phyloP scores from a whole-genome alignment of 2,113 vertebrate species.

The Carettochelys insculpta region DNA sequence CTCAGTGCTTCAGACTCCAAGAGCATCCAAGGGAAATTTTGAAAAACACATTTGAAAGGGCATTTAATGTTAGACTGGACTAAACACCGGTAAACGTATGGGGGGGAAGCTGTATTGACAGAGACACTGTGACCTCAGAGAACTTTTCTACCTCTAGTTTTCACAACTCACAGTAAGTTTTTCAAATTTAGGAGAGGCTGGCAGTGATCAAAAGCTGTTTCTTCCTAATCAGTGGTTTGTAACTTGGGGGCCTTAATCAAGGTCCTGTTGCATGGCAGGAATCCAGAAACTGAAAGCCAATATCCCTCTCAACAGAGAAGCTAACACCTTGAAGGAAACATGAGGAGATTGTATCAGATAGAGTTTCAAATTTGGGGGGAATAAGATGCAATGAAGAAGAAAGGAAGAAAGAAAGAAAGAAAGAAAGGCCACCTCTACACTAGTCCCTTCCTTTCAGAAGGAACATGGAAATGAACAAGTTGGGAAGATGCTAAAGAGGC shows the following conservation, averaged over 20 bases:
- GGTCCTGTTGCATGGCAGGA: not conserved
- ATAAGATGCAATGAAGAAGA: not conserved
- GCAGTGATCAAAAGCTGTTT: not conserved
- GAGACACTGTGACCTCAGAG: fast-evolving
- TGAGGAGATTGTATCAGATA: not conserved
- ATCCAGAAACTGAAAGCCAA: not conserved
- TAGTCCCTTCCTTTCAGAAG: no score
- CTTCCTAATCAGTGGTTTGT: not conserved
- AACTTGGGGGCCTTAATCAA: fast-evolving
- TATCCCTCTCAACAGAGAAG: not conserved
- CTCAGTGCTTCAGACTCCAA: not conserved
- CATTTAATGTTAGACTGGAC: not conserved
- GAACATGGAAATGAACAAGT: no score
- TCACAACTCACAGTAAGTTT: not conserved
- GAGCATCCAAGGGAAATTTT: not conserved
- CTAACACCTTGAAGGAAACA: not conserved
- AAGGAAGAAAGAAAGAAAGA: not conserved
- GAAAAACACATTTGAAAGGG: not conserved
- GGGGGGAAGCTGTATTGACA: not conserved
- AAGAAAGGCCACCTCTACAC: no score
- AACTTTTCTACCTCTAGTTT: not conserved
- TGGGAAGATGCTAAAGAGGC: no score
- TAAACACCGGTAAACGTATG: not conserved
- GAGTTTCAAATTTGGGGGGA: not conserved
- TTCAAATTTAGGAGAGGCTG: not conserved